A percentile compares a stretch with the other conserved stretches of the same genome.
These are phyloP conservation scores for Protobothrops mucrosquamatus DNA, from an alignment of 2,113 vertebrate species.

Conservation along the genomic window DNA sequence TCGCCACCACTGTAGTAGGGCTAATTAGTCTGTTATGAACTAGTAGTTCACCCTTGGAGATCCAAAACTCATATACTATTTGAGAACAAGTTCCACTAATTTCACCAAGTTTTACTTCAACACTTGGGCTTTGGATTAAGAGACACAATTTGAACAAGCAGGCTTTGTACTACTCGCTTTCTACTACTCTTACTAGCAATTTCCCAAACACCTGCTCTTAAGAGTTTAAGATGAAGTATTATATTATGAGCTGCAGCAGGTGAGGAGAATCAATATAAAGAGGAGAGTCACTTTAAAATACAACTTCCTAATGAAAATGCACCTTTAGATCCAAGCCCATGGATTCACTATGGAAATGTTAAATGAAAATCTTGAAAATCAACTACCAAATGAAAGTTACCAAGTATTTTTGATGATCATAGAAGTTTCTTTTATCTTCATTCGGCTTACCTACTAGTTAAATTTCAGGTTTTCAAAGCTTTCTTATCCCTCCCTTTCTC, in stretches of 20 bases:
- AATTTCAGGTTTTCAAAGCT: not conserved
- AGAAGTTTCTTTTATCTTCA: not conserved
- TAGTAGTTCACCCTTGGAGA: not conserved
- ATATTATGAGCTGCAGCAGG: not conserved
- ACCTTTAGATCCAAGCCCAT: not conserved
- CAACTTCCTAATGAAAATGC: not conserved
- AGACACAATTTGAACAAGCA: not conserved
- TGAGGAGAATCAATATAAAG: not conserved
- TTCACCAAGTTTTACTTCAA: not conserved
- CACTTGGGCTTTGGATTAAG: not conserved
- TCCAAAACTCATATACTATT: not conserved
- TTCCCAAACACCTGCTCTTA: too few species aligned
- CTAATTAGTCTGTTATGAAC: not conserved
- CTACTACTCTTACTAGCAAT: not conserved
- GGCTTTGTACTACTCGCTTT: not conserved
- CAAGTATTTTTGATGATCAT: not conserved
- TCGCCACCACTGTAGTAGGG: not conserved
- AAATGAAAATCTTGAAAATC: not conserved
- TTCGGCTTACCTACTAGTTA: not conserved
- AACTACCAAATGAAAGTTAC: not conserved
- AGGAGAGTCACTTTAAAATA: not conserved
- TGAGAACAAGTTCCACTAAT: not conserved
- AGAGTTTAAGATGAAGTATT: not conserved
- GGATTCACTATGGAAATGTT: not conserved
- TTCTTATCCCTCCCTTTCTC: not conserved